Conservation (phyloP, 2,113 vertebrate species). For the Seriola rivoliana region DNA sequence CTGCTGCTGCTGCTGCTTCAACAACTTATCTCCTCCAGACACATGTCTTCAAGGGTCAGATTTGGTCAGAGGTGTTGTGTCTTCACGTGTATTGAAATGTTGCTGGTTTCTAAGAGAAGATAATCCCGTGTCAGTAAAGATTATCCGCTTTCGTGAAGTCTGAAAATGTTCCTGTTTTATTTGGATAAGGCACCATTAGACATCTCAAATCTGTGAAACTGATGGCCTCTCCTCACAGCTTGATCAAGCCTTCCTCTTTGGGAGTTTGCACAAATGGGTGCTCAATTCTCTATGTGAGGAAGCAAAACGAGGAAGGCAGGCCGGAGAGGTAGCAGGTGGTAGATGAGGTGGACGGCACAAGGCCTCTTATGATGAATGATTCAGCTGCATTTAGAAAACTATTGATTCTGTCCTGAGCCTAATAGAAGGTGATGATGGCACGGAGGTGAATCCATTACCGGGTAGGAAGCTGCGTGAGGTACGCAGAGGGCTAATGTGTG, state of each 20-base stretch:
- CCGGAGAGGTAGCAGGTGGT: slow-evolving; percentile 55
- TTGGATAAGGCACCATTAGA: slow-evolving; percentile 12
- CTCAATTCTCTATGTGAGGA: slow-evolving; percentile 58
- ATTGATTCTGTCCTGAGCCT: slow-evolving; percentile 82
- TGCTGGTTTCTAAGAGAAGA: slow-evolving; percentile 45
- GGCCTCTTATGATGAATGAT: slow-evolving; percentile 79
- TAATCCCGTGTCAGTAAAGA: slow-evolving; percentile 60
- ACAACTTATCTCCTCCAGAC: slow-evolving; percentile 57
- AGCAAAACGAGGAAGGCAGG: slow-evolving; percentile 47
- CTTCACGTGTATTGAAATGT: slow-evolving; percentile 52
- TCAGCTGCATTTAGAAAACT: slow-evolving; percentile 83
- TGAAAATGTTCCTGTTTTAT: slow-evolving; percentile 28
- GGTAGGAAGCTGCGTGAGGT: slow-evolving; percentile 72
- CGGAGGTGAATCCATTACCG: slow-evolving; percentile 84
- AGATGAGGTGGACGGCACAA: slow-evolving; percentile 50
- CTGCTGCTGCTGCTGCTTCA: background rate
- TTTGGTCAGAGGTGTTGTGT: slow-evolving; percentile 53
- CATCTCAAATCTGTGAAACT: slow-evolving; percentile 27
- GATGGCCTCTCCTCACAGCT: slow-evolving; percentile 40
- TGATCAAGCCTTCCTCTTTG: slow-evolving; percentile 56
- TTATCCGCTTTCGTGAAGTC: slow-evolving; percentile 25
- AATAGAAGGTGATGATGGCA: slow-evolving; percentile 85
- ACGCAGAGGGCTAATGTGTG: slow-evolving; percentile 78
- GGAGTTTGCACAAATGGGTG: slow-evolving; percentile 60
- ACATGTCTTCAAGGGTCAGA: slow-evolving; percentile 46